Conservation (phyloP, 2,797 vertebrate species). For the Erithacus rubecula region DNA sequence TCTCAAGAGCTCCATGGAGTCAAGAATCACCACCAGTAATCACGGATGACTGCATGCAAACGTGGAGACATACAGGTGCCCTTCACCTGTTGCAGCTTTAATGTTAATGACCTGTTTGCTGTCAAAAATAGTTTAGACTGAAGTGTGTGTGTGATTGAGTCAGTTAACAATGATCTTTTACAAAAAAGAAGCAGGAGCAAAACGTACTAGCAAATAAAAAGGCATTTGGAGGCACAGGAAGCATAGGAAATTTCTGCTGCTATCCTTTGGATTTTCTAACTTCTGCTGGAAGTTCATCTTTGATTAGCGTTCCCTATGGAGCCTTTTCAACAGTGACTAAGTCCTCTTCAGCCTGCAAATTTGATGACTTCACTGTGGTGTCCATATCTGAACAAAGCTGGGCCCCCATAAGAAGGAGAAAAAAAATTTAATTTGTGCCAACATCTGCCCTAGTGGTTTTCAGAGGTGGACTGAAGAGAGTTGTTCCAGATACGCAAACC, state of each 20-base stretch:
- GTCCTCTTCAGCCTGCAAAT: neutral
- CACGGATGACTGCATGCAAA: fast-evolving
- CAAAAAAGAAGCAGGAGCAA: neutral
- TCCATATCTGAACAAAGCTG: neutral
- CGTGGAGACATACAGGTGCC: neutral
- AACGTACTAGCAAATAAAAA: neutral
- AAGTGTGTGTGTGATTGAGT: fast-evolving
- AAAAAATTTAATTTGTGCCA: neutral
- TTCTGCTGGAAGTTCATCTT: neutral
- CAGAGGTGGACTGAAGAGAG: neutral
- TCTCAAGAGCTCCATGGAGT: neutral
- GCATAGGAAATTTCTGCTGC: neutral
- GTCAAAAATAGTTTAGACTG: neutral
- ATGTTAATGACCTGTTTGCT: neutral
- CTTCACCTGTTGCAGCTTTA: neutral
- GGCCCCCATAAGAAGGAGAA: neutral
- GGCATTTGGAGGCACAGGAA: neutral
- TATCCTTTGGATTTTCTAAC: neutral
- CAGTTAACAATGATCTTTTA: neutral
- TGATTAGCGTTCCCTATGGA: neutral
- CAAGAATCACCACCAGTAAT: neutral
- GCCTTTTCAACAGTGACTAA: neutral
- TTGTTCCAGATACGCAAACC: neutral
- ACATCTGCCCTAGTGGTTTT: neutral
- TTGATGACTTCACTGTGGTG: neutral